phyloP scores from a whole-genome alignment of 1,140 invertebrate species.

The Cotesia glomerata region DNA sequence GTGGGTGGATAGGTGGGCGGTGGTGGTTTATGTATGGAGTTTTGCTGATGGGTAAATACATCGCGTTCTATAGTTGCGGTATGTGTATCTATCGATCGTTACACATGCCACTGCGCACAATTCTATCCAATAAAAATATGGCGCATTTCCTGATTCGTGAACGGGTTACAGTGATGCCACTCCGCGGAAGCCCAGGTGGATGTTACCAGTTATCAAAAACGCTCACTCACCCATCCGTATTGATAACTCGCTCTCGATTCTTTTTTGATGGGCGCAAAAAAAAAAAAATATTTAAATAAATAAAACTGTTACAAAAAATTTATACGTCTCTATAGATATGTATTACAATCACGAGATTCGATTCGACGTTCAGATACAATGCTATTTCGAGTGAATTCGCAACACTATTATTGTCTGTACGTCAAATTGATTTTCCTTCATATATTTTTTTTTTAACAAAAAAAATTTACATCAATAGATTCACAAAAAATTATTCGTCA shows the following conservation, averaged over 20 bases:
- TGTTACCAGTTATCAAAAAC: constrained; percentile 11
- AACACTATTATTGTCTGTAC: too few species aligned
- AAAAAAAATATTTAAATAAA: too few species aligned
- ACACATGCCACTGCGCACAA: constrained; percentile 23
- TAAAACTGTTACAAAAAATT: too few species aligned
- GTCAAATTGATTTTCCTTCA: too few species aligned
- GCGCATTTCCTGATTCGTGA: constrained; percentile 3
- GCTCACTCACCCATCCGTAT: background rate
- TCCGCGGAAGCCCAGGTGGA: constrained; percentile 4
- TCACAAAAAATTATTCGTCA: too few species aligned
- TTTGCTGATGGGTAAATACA: background rate
- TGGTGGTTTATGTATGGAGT: background rate
- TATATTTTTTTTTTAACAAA: too few species aligned
- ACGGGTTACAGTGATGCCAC: constrained; percentile 12
- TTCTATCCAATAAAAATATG: constrained; percentile 27
- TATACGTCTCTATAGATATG: too few species aligned
- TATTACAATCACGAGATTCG: too few species aligned
- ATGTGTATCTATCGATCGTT: constrained; percentile 23
- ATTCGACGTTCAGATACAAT: too few species aligned
- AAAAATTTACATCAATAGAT: too few species aligned
- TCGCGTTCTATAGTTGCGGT: constrained; percentile 4
- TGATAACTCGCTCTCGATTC: background rate
- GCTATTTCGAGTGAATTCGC: too few species aligned
- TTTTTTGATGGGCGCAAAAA: background rate
- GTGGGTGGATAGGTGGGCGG: background rate